phyloP scores from a whole-genome alignment of 2,797 vertebrate species.

The Anas capensis region DNA sequence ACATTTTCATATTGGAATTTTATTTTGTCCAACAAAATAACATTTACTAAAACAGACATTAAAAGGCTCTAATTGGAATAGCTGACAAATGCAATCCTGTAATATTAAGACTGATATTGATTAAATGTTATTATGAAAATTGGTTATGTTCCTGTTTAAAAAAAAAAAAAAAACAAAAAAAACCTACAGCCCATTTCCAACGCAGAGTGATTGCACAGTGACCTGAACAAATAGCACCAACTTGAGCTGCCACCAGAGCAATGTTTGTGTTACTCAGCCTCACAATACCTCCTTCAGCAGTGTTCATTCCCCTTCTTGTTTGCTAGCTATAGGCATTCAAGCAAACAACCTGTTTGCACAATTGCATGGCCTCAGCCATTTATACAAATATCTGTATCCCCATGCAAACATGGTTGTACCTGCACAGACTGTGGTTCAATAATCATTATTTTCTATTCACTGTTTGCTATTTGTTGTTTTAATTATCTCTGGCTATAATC shows the following conservation, averaged over 20 bases:
- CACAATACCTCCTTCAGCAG: neutral
- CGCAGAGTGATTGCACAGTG: accelerated
- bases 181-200: neutral
- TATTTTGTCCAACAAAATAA: neutral
- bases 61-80: slow-evolving; percentile 13
- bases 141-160: neutral
- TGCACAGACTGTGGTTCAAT: neutral
- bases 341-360: neutral
- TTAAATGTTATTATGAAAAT: neutral
- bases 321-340: neutral
- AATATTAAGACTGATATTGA: neutral
- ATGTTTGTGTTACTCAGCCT: accelerated
- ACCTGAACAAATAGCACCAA: neutral
- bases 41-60: neutral
- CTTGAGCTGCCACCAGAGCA: neutral
- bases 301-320: neutral
- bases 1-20: neutral
- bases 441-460: neutral
- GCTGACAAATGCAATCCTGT: slow-evolving; percentile 10
- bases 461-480: slow-evolving; percentile 16
- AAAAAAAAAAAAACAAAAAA: neutral
- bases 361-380: neutral
- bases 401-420: neutral
- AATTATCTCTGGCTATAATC: slow-evolving; percentile 11
- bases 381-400: neutral